Evolutionary conservation across 2,113 vertebrate genomes (phyloP).

Genomic region (Ammospiza caudacuta): DNA sequence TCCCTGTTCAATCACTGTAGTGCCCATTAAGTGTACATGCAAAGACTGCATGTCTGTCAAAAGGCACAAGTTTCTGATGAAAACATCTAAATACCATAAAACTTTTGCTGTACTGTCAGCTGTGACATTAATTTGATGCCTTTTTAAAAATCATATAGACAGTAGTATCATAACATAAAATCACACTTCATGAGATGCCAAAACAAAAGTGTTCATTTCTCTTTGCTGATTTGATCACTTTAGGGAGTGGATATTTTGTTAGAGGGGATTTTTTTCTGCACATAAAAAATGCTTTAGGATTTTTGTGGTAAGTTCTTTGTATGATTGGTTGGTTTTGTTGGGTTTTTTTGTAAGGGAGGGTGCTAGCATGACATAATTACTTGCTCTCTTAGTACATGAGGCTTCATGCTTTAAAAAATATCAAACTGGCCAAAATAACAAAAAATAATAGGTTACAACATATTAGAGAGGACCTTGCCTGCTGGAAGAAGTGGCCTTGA

Average conservation of each 20-base stretch:
- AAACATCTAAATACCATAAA: neutral
- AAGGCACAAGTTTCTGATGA: neutral
- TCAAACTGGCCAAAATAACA: neutral
- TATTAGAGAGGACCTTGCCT: neutral
- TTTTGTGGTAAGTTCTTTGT: neutral
- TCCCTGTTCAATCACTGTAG: neutral
- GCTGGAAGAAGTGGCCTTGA: neutral
- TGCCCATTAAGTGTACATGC: neutral
- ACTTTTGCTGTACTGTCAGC: neutral
- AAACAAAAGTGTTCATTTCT: neutral
- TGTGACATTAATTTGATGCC: neutral
- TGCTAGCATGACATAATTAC: neutral
- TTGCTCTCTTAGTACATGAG: neutral
- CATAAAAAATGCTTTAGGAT: neutral
- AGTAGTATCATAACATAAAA: neutral
- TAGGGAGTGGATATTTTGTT: neutral
- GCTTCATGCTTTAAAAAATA: neutral
- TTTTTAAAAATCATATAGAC: neutral
- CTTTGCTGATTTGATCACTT: neutral
- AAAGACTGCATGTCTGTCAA: neutral
- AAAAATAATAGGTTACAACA: neutral
- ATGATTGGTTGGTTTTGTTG: neutral
- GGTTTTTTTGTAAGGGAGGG: neutral
- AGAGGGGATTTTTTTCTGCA: neutral
- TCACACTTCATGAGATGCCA: neutral